phyloP scores from a whole-genome alignment of 2,797 vertebrate species.

The Loris lydekkerianus region DNA sequence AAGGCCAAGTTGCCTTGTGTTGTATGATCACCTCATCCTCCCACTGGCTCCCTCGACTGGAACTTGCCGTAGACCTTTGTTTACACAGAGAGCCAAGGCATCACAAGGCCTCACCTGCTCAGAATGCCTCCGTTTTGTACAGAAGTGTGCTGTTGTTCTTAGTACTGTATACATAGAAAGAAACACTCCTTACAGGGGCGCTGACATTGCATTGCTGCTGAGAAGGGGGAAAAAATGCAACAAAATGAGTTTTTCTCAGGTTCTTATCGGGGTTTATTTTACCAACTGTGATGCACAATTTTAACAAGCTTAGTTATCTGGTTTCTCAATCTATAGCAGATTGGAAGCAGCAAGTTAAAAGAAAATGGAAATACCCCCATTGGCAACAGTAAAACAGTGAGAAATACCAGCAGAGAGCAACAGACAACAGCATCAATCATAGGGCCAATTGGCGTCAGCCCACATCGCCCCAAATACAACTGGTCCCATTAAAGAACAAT shows the following conservation, averaged over 20 bases:
- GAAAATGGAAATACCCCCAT: neutral
- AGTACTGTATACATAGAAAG: neutral
- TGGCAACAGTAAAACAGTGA: slow-evolving; percentile 28
- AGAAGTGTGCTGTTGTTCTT: neutral
- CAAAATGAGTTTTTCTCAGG: neutral
- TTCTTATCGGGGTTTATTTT: neutral
- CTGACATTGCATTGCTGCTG: neutral
- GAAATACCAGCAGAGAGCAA: slow-evolving; percentile 54
- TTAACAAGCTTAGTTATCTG: slow-evolving; percentile 59
- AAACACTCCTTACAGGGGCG: neutral
- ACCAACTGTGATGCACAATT: neutral
- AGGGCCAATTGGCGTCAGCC: slow-evolving; percentile 13
- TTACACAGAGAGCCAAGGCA: neutral
- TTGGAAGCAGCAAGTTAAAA: slow-evolving; percentile 60
- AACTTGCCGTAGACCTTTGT: neutral
- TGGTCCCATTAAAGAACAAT: slow-evolving; percentile 52
- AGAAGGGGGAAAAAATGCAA: neutral
- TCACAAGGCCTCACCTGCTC: neutral
- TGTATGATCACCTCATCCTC: neutral
- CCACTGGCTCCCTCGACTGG: neutral
- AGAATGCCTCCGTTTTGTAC: neutral
- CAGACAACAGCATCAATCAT: slow-evolving; percentile 67
- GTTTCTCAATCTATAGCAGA: slow-evolving; percentile 42
- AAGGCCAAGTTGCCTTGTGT: neutral
- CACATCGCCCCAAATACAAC: slow-evolving; percentile 33